Percentiles rank a stretch among this genome's conserved stretches.
Conservation (phyloP, 2,797 vertebrate species). For the Poecilia velifera region DNA sequence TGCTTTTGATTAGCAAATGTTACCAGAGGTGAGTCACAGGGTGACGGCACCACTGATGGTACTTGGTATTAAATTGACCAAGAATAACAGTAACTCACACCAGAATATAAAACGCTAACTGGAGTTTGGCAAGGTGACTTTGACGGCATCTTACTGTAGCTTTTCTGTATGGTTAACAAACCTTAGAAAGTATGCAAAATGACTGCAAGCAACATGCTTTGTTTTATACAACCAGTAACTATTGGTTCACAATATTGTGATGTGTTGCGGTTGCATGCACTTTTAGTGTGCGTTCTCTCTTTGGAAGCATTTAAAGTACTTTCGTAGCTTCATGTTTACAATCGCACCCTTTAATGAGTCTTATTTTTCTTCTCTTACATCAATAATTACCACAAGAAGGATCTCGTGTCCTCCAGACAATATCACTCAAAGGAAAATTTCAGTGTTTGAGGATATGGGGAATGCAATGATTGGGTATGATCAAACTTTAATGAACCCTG, state of each 20-base stretch:
- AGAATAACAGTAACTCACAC: neutral
- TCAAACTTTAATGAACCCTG: constrained; percentile 65
- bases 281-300: constrained; percentile 4
- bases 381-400: constrained; percentile 56
- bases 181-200: neutral
- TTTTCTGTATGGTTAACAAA: neutral
- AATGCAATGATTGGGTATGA: constrained; percentile 53
- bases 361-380: constrained; percentile 46
- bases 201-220: neutral
- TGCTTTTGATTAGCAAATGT: neutral
- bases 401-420: constrained; percentile 48
- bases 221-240: neutral
- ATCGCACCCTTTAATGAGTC: constrained; percentile 34
- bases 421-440: constrained; percentile 56
- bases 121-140: neutral
- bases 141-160: neutral
- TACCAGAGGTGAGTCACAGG: neutral
- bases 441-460: constrained; percentile 34
- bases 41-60: no score
- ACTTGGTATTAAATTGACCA: neutral
- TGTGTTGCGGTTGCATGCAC: constrained; percentile 4
- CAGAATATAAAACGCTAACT: neutral
- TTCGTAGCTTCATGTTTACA: constrained; percentile 48
- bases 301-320: constrained; percentile 44
- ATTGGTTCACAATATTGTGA: constrained; percentile 11